Base-by-base conservation (phyloP, 2,797 vertebrate genomes). In the Aplochiton taeniatus region DNA sequence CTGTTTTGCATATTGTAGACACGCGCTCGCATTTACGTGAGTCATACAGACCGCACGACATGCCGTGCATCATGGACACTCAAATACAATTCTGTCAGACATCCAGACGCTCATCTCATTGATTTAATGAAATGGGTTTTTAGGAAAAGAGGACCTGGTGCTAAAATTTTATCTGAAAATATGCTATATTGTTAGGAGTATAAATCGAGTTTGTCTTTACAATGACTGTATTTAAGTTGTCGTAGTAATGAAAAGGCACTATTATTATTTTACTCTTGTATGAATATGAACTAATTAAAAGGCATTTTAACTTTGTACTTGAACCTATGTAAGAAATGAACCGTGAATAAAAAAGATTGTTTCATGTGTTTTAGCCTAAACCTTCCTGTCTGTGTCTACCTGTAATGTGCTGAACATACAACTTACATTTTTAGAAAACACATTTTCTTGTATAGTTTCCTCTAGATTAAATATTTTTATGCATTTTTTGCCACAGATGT, bases 251-350 rank as follows among this genome's bases (percentile, higher is more conserved):
- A 66, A 91, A 88, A 90, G 94, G 94, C 93, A 95, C 94, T 94
- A 95, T 95, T 96, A 94, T 98, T 96, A 96, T 97, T 97, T 97
- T 97, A 95, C 94, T 98, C 95, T 96, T 95, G 94, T 96, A 93
- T 90, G 90, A 91, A 93, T 91, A 97, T 96, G 85, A 89, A 90
- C 85, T 90, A 89, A 97, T 97, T 96, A 96, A 93, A 96, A 95
- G 92, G 92, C 95, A 96, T 97, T 97, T 96, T 97, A 97, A 96
- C 95, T 98, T 98, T 98, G 95, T 98, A 98, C 95, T 97, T 97
- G 95, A 98, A 90, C 76, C 87, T 82, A 90, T 93, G 88, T 91
- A 91, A 90, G 94, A 95, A 88, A 88, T 87, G 81, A 88, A 86
- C 69, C 81, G 89, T 90, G 82, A 91, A 91, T 89, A 69, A 89